phyloP scores from a whole-genome alignment of 2,113 vertebrate species.

The Oryzias celebensis region DNA sequence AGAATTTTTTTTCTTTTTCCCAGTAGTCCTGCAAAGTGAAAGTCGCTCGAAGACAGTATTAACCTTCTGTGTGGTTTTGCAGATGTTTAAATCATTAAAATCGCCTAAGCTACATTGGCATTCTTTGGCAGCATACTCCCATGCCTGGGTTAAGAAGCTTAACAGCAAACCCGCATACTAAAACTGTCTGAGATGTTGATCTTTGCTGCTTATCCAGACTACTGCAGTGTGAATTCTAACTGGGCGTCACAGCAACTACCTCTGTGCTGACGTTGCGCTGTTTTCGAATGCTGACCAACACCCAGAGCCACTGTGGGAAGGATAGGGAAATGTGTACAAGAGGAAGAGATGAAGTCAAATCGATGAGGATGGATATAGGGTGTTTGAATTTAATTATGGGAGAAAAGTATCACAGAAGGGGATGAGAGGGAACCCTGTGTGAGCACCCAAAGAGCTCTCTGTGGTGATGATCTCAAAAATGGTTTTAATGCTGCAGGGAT shows the following conservation, averaged over 20 bases:
- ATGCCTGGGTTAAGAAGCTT: constrained; percentile 21
- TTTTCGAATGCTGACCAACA: constrained; percentile 45
- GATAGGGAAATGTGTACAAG: constrained; percentile 15
- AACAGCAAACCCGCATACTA: constrained; percentile 20
- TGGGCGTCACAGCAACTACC: constrained; percentile 19
- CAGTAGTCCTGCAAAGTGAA: constrained; percentile 4
- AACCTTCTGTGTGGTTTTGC: constrained; percentile 9
- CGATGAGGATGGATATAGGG: constrained; percentile 47
- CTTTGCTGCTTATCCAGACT: constrained; percentile 16
- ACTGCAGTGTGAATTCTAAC: constrained; percentile 43
- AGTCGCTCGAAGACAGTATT: not conserved
- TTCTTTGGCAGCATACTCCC: constrained; percentile 24
- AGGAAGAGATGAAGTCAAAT: constrained; percentile 30
- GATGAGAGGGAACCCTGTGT: constrained; percentile 34
- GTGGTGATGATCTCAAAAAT: constrained; percentile 42
- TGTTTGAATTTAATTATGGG: constrained; percentile 55
- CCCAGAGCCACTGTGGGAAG: constrained; percentile 35
- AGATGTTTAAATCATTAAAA: constrained; percentile 41
- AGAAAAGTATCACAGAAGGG: constrained; percentile 31
- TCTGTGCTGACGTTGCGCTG: constrained; percentile 19
- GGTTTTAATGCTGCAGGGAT: constrained; percentile 11
- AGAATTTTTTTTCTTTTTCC: constrained; percentile 3
- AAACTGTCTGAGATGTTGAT: constrained; percentile 39
- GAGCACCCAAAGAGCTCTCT: constrained; percentile 34
- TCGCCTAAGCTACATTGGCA: constrained; percentile 13